phyloP scores from a whole-genome alignment of 1,140 invertebrate species.

The Holcopasites calliopsidis region DNA sequence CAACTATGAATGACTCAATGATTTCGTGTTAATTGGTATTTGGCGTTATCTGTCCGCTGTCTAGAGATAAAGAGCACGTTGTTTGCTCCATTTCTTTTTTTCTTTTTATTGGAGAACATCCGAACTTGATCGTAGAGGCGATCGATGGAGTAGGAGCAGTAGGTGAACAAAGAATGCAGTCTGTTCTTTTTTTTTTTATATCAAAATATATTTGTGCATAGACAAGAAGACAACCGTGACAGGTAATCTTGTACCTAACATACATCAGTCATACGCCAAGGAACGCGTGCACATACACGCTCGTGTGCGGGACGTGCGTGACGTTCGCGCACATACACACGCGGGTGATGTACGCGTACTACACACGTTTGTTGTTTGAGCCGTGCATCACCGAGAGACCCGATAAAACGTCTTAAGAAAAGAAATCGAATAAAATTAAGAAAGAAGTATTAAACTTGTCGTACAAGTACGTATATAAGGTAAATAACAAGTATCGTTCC shows the following conservation, averaged over 20 bases:
- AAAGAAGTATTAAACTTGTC: slow-evolving; percentile 23
- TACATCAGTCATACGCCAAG: slow-evolving; percentile 67
- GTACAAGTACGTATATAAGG: slow-evolving; percentile 24
- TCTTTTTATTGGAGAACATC: not conserved
- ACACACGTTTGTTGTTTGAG: slow-evolving; percentile 39
- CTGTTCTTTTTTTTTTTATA: slow-evolving; percentile 77
- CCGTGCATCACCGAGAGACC: slow-evolving; percentile 48
- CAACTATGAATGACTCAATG: not conserved
- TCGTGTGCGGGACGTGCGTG: slow-evolving; percentile 10
- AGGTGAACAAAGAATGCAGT: not conserved
- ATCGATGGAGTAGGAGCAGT: not conserved
- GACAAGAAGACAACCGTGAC: slow-evolving; percentile 78
- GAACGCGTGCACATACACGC: slow-evolving; percentile 47
- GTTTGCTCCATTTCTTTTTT: not conserved
- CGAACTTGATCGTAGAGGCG: not conserved
- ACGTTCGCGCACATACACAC: slow-evolving; percentile 1
- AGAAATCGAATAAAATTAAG: slow-evolving; percentile 2
- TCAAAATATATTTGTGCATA: slow-evolving; percentile 81
- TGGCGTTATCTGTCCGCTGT: not conserved
- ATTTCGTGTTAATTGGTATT: slow-evolving; percentile 11
- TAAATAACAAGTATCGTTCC: slow-evolving; percentile 47
- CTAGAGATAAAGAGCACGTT: slow-evolving; percentile 13
- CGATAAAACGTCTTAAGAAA: slow-evolving; percentile 35
- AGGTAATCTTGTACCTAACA: slow-evolving; percentile 77
- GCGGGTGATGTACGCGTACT: not conserved